Evolutionary conservation across 1,140 invertebrate genomes (phyloP).

Genomic region (Myzus persicae): DNA sequence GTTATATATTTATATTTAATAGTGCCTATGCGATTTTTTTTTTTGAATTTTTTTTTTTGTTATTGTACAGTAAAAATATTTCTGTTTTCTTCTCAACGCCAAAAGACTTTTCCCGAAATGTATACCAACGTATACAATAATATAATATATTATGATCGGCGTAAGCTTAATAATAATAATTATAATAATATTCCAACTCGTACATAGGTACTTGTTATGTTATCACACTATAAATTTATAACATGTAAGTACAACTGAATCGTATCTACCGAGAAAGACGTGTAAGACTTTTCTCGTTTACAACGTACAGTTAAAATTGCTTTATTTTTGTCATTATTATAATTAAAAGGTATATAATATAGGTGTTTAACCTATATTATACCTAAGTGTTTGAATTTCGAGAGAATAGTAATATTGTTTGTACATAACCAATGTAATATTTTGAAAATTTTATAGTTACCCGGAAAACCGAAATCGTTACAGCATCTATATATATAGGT

Average conservation of each 20-base stretch:
- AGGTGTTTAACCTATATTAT: not conserved
- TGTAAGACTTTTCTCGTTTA: not conserved
- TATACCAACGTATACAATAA: not conserved
- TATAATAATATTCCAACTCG: slow-evolving; percentile 2
- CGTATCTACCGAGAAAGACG: not conserved
- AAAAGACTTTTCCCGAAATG: not conserved
- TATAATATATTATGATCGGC: not conserved
- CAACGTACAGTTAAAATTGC: not conserved
- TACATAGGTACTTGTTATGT: not conserved
- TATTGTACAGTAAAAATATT: slow-evolving; percentile 26
- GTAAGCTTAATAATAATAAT: not conserved
- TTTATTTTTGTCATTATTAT: not conserved
- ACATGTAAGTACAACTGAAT: not conserved
- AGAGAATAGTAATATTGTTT: not conserved
- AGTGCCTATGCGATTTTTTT: not conserved
- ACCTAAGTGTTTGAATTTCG: not conserved
- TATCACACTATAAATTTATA: not conserved
- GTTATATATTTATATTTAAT: slow-evolving; percentile 27
- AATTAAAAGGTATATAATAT: not conserved
- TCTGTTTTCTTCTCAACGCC: not conserved
- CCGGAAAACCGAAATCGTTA: not conserved
- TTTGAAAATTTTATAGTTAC: slow-evolving; percentile 27
- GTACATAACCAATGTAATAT: slow-evolving; percentile 30
- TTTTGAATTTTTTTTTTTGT: slow-evolving; percentile 19
- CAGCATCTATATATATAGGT: not conserved